Conservation (phyloP, 2,797 vertebrate genomes). For the Hypotaenidia okinawae region DNA sequence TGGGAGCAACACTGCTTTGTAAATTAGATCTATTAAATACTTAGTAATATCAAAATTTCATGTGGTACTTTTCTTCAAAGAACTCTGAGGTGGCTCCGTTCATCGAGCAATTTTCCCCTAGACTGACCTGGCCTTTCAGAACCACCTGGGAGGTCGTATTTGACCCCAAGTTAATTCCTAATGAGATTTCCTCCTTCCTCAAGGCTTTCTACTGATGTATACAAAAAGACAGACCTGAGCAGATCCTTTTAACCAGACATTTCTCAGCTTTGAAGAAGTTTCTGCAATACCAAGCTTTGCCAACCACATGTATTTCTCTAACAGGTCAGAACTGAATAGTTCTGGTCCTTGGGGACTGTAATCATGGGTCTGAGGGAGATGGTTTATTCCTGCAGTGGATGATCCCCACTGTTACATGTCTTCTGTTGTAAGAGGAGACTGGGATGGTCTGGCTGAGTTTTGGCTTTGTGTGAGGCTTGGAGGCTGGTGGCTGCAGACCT, state of each 20-base stretch:
- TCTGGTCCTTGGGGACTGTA: neutral
- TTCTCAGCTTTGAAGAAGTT: conserved; percentile 3
- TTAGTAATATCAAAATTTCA: conserved; percentile 55
- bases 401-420: neutral
- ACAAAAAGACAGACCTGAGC: neutral
- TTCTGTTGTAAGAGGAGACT: neutral
- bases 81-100: neutral
- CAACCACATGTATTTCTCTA: neutral
- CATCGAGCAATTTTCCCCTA: neutral
- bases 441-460: neutral
- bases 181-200: conserved; percentile 6
- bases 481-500: neutral
- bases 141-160: neutral
- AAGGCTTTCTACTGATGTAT: neutral
- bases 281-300: neutral
- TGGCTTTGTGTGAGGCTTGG: neutral
- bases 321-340: neutral
- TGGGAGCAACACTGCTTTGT: conserved; percentile 33
- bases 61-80: neutral
- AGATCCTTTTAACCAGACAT: neutral
- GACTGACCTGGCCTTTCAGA: conserved; percentile 2
- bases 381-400: neutral
- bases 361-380: neutral
- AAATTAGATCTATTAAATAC: conserved; percentile 55
- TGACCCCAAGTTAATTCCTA: conserved; percentile 46